A percentile compares a stretch with the other conserved stretches of the same genome.
These are phyloP conservation scores for Astropecten irregularis DNA, from an alignment of 53 echinoderm and acorn worm species.

Conservation along the genomic window DNA sequence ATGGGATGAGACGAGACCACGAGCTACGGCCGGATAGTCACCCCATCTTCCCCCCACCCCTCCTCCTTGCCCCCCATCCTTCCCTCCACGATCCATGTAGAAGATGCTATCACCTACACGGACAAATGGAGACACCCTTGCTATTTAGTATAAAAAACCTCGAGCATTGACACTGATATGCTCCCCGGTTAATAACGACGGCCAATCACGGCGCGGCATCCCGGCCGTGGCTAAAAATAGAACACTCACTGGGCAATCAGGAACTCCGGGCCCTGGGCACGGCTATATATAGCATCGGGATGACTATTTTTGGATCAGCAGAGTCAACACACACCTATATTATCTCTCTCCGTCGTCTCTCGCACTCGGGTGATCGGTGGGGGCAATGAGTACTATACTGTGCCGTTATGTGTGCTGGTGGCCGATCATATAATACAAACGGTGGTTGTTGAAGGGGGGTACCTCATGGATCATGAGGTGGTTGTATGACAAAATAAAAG, in stretches of 20 bases:
- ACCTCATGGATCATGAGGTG: conserved; percentile 18
- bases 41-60: too few relatives aligned
- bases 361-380: too few relatives aligned
- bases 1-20: too few relatives aligned
- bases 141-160: too few relatives aligned
- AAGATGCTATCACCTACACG: too few relatives aligned
- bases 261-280: conserved; percentile 37
- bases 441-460: background rate
- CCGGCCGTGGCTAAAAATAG: conserved; percentile 44
- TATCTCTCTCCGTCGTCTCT: too few relatives aligned
- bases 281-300: conserved; percentile 52
- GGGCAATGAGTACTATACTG: too few relatives aligned
- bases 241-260: conserved; percentile 51
- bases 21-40: too few relatives aligned
- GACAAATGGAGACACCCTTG: too few relatives aligned
- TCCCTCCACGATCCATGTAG: too few relatives aligned
- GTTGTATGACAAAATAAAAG: too few relatives aligned
- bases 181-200: conserved; percentile 37
- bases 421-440: background rate
- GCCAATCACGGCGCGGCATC: conserved; percentile 31
- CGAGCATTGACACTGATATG: conserved; percentile 11
- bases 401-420: background rate
- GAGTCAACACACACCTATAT: conserved; percentile 48
- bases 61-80: too few relatives aligned
- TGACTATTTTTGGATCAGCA: conserved; percentile 42